Evolutionary conservation across 2,888 invertebrate species (phyloP).

Genomic region (Apamea monoglypha): DNA sequence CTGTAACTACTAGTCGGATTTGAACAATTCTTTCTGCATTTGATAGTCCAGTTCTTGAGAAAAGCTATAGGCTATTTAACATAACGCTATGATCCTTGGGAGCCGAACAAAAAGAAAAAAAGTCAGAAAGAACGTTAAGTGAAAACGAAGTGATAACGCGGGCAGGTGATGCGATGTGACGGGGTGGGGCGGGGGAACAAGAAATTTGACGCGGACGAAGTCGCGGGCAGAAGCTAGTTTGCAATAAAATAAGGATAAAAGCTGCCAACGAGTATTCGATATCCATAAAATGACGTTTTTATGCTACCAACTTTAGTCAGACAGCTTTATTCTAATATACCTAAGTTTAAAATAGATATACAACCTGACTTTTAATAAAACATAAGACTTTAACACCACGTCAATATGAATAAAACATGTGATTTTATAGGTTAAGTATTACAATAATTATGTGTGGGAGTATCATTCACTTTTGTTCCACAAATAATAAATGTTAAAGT

Average conservation of each 20-base stretch:
- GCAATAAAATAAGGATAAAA: neutral
- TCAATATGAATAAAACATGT: slow-evolving; percentile 36
- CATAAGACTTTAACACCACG: neutral
- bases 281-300: neutral
- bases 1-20: too few relatives aligned
- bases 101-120: neutral
- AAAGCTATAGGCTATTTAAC: neutral
- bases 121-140: neutral
- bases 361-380: neutral
- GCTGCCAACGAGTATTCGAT: neutral
- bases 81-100: neutral
- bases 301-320: neutral
- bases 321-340: too few relatives aligned
- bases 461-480: slow-evolving; percentile 10
- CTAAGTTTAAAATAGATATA: neutral
- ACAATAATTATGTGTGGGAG: slow-evolving; percentile 17
- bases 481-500: slow-evolving; percentile 6
- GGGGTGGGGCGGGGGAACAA: neutral
- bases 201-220: too few relatives aligned
- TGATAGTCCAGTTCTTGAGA: too few relatives aligned
- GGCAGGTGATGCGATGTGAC: neutral
- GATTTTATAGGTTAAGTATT: slow-evolving; percentile 13
- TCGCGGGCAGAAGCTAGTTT: neutral
- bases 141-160: neutral
- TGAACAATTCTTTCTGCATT: too few relatives aligned